Evolutionary conservation across 1,140 invertebrate genomes (phyloP), one percentile per base, ranked within the genome.

Genomic region (Cyclina sinensis): DNA sequence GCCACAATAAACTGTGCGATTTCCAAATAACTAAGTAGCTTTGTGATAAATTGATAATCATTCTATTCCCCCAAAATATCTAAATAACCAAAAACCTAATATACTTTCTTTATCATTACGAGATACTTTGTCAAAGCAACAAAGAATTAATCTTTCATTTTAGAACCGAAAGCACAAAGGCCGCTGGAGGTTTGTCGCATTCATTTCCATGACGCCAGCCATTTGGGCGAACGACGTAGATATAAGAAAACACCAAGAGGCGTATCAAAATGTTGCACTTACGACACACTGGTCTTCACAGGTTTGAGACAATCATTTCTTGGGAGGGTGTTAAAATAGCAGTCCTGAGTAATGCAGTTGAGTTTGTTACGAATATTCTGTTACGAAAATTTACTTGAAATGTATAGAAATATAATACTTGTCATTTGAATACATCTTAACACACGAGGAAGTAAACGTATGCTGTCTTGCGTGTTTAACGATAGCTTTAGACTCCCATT

Each of bases 261-360:
- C 90, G 4, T 90, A 85, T 43, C 39, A 78, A 18, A 43, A 65
- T 1, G 37, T 81, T 2, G 27, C 30, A n/a, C n/a, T 89, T 48
- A 89, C 90, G 12, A 74, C 57, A 1, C 90, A 91, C 46, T 89
- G 87, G 90, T 48, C 90, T 14, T 91, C 81, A 7, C 62, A 88
- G 65, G 91, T 86, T 27, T 5, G 16, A 9, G 16, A 5, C 21
- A n/a, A 9, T 57, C 54, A n/a, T n/a, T n/a, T n/a, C n/a, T n/a
- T n/a, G n/a, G n/a, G n/a, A n/a, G n/a, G n/a, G n/a, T n/a, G n/a
- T n/a, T n/a, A n/a, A n/a, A n/a, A n/a, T n/a, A n/a, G n/a, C n/a
- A n/a, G n/a, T n/a, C n/a, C n/a, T n/a, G n/a, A n/a, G n/a, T n/a
- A n/a, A n/a, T n/a, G n/a, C n/a, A n/a, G n/a, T n/a, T n/a, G n/a